Conservation (phyloP, 2,797 vertebrate genomes). For the Hypotaenidia okinawae region DNA sequence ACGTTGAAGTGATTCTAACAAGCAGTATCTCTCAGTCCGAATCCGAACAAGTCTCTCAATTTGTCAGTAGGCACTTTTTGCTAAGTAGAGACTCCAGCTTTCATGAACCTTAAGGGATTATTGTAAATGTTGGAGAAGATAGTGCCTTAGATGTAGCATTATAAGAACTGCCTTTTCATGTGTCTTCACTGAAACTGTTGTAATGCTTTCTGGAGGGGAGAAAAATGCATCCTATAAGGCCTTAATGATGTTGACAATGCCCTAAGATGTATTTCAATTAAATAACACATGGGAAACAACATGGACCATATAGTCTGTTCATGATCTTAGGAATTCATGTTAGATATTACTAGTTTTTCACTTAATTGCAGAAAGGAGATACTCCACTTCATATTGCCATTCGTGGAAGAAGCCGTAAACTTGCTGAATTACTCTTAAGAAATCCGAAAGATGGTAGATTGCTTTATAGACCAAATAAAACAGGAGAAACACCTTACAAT, state of each 20-base stretch:
- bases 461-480: conserved; percentile 96
- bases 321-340: neutral
- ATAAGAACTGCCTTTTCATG: neutral
- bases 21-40: neutral
- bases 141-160: neutral
- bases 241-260: neutral
- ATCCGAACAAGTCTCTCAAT: neutral
- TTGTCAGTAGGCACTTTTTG: neutral
- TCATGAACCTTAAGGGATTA: neutral
- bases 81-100: neutral
- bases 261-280: neutral
- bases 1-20: neutral
- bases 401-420: conserved; percentile 92
- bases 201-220: neutral
- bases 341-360: neutral
- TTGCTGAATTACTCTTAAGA: conserved; percentile 93
- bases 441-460: conserved; percentile 97
- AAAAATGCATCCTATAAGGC: neutral
- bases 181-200: neutral
- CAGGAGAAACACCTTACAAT: conserved; percentile 97
- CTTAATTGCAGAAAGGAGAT: conserved; percentile 89
- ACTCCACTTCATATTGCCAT: conserved; percentile 97
- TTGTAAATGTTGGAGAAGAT: neutral
- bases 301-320: neutral
- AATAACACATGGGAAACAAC: neutral